Evolutionary conservation across 2,113 vertebrate species (phyloP).

Genomic region (Rattus rattus): DNA sequence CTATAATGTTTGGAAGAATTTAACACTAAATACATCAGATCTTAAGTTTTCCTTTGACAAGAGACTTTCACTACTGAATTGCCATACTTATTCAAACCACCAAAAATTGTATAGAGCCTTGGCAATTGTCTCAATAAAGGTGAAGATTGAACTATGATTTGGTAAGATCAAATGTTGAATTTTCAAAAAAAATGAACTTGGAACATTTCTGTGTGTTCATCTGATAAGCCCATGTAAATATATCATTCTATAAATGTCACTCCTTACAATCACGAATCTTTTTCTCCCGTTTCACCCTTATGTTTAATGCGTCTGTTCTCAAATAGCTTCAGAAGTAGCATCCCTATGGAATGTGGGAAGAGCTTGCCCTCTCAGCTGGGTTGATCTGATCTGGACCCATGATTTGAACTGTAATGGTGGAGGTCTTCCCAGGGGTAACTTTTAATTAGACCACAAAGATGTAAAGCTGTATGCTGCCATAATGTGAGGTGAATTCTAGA

Average conservation of each 20-base stretch:
- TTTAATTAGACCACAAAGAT: conserved; percentile 18
- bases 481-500: conserved; percentile 9
- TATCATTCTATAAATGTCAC: not conserved
- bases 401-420: not conserved
- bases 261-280: not conserved
- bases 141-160: not conserved
- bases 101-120: not conserved
- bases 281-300: not conserved
- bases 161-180: not conserved
- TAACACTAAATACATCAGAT: not conserved
- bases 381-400: not conserved
- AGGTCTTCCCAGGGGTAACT: not conserved
- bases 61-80: not conserved
- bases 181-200: conserved; percentile 50
- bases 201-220: not conserved
- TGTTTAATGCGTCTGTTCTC: not conserved
- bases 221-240: not conserved
- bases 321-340: not conserved
- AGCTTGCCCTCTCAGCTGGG: not conserved
- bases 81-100: not conserved
- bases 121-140: not conserved
- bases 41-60: not conserved
- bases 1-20: not conserved
- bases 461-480: not conserved
- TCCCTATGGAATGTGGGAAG: not conserved